Evolutionary conservation across 2,888 invertebrate genomes (phyloP).

Genomic region (Drosophila pseudotalamancana): DNA sequence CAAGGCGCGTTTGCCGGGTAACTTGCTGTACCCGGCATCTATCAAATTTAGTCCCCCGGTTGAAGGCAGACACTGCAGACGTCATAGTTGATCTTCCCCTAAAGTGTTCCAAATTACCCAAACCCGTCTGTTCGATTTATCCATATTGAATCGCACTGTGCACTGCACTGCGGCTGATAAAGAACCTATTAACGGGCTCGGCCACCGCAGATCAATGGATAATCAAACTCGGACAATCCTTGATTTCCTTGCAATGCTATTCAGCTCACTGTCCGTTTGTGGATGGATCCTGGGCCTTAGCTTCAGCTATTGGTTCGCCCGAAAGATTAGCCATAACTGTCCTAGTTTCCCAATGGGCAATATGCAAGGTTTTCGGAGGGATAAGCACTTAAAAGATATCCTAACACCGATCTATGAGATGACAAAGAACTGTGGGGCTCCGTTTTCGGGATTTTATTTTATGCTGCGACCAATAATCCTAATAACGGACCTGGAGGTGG

Average conservation of each 20-base stretch:
- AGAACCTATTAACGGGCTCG: neutral
- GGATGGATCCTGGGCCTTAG: constrained; percentile 64
- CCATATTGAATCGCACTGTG: constrained; percentile 24
- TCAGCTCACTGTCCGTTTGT: constrained; percentile 55
- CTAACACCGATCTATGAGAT: constrained; percentile 59
- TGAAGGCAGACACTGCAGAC: too few relatives aligned
- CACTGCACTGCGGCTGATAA: constrained; percentile 24
- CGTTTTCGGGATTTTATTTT: constrained; percentile 72
- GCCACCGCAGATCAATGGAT: constrained; percentile 36
- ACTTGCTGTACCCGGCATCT: neutral
- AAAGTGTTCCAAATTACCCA: constrained; percentile 4
- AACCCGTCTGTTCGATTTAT: constrained; percentile 5
- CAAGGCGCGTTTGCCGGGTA: too few relatives aligned
- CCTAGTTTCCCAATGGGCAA: constrained; percentile 71
- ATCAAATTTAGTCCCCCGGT: too few relatives aligned
- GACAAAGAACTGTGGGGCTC: constrained; percentile 44
- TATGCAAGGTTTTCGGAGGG: constrained; percentile 51
- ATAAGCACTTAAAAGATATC: constrained; percentile 53
- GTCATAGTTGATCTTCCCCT: neutral
- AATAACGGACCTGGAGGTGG: constrained; percentile 61
- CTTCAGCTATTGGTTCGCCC: constrained; percentile 69
- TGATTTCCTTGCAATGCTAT: constrained; percentile 57
- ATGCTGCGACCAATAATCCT: constrained; percentile 74
- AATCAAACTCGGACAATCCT: constrained; percentile 53
- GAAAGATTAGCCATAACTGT: constrained; percentile 53